These are phyloP conservation scores for Coenonympha arcania DNA, from an alignment of 2,888 invertebrate genomes.

Conservation along the genomic window DNA sequence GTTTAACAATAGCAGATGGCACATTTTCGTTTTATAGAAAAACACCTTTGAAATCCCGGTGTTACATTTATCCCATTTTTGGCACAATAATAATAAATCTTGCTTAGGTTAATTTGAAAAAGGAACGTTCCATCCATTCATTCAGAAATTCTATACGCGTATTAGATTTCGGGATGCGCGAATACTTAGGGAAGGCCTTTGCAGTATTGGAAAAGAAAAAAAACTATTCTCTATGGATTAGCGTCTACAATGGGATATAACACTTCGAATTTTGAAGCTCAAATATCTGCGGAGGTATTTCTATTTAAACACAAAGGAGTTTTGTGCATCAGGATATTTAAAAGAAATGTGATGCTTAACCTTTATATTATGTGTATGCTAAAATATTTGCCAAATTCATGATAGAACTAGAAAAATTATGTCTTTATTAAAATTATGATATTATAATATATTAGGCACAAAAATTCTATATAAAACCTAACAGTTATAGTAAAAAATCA, in stretches of 20 bases:
- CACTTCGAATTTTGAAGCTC: slow-evolving; percentile 11
- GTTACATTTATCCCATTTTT: slow-evolving; percentile 13
- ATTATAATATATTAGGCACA: too few relatives aligned
- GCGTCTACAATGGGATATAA: slow-evolving; percentile 27
- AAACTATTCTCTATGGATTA: slow-evolving; percentile 33
- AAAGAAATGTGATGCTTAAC: too few relatives aligned
- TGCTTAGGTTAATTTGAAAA: slow-evolving; percentile 22
- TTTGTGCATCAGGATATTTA: too few relatives aligned
- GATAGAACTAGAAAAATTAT: too few relatives aligned
- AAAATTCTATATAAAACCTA: too few relatives aligned
- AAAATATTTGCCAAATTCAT: too few relatives aligned
- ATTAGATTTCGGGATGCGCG: slow-evolving; percentile 24
- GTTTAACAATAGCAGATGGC: slow-evolving; percentile 4
- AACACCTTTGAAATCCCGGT: neutral
- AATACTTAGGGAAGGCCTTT: slow-evolving; percentile 4
- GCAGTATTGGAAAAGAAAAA: slow-evolving; percentile 15
- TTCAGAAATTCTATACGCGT: slow-evolving; percentile 15
- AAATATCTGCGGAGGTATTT: neutral
- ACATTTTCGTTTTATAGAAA: neutral
- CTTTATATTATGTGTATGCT: too few relatives aligned
- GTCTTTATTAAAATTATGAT: too few relatives aligned
- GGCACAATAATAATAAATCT: slow-evolving; percentile 18
- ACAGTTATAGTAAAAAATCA: too few relatives aligned
- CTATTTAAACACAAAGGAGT: neutral
- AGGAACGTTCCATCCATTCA: slow-evolving; percentile 21